A percentile compares a stretch with the other conserved stretches of the same genome.
Conservation (phyloP, 2,113 vertebrate species). For the Oxyura jamaicensis region DNA sequence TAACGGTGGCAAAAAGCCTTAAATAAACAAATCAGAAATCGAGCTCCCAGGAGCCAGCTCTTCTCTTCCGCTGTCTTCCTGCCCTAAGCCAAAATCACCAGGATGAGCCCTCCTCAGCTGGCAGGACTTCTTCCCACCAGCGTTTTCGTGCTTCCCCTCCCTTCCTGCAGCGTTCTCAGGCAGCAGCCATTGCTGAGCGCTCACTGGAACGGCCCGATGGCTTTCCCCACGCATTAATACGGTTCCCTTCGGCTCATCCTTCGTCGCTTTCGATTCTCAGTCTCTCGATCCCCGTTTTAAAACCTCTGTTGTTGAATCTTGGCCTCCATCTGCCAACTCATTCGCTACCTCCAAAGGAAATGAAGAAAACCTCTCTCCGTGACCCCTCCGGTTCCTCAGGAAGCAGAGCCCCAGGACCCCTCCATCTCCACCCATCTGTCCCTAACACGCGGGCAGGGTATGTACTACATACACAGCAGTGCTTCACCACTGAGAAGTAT, state of each 20-base stretch:
- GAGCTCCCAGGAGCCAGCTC: background rate
- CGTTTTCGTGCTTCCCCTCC: background rate
- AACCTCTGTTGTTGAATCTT: background rate
- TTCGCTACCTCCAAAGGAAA: background rate
- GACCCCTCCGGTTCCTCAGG: background rate
- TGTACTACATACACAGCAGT: background rate
- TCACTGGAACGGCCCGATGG: background rate
- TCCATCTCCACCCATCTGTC: background rate
- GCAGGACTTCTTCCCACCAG: accelerated
- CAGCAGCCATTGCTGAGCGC: background rate
- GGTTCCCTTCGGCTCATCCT: background rate
- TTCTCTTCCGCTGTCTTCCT: background rate
- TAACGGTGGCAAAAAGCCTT: too few relatives aligned
- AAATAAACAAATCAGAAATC: background rate
- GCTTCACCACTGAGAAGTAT: background rate
- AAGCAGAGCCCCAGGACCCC: background rate
- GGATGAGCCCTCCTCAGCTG: background rate
- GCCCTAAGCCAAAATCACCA: background rate
- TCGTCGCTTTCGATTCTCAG: background rate
- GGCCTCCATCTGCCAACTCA: background rate
- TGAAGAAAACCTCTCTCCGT: background rate
- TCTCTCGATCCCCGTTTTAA: background rate
- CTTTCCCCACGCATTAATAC: background rate
- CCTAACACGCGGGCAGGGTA: background rate
- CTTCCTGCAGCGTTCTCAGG: background rate